Evolutionary conservation across 2,888 invertebrate species (phyloP).

Genomic region (Eilema sororculum): DNA sequence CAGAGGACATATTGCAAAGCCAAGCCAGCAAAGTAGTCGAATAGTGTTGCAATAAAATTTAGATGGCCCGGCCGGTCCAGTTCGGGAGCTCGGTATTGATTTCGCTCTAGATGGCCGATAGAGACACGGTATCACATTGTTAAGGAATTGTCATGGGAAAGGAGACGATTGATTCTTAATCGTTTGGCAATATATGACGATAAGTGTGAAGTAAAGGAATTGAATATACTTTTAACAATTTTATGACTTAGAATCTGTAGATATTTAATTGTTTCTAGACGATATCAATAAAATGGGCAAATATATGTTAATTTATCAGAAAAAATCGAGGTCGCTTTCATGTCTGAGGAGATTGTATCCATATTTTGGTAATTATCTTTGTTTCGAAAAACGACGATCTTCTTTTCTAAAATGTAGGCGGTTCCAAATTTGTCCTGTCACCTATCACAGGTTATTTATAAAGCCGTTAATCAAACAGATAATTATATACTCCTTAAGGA

Average conservation of each 20-base stretch:
- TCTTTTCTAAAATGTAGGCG: neutral
- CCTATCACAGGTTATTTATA: neutral
- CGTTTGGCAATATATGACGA: conserved; percentile 19
- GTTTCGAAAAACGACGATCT: neutral
- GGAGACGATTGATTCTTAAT: conserved; percentile 13
- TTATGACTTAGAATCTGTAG: too few species aligned
- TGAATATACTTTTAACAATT: neutral
- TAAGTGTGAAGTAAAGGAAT: neutral
- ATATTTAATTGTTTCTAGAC: neutral
- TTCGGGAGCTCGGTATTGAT: conserved; percentile 40
- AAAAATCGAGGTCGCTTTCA: neutral
- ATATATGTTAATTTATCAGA: neutral
- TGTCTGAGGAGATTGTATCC: neutral
- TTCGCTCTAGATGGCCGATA: conserved; percentile 21
- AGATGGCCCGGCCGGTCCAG: conserved; percentile 22
- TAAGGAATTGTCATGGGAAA: conserved; percentile 27
- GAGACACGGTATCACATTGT: conserved; percentile 24
- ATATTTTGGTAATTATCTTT: neutral
- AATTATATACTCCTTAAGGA: neutral
- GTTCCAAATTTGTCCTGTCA: neutral
- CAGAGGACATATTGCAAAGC: neutral
- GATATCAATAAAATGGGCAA: neutral
- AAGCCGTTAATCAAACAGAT: neutral
- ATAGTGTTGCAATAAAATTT: conserved; percentile 40
- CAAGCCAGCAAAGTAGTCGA: neutral